These are phyloP conservation scores for Trachelus tabidus DNA, from an alignment of 2,888 invertebrate species.

Conservation along the genomic window DNA sequence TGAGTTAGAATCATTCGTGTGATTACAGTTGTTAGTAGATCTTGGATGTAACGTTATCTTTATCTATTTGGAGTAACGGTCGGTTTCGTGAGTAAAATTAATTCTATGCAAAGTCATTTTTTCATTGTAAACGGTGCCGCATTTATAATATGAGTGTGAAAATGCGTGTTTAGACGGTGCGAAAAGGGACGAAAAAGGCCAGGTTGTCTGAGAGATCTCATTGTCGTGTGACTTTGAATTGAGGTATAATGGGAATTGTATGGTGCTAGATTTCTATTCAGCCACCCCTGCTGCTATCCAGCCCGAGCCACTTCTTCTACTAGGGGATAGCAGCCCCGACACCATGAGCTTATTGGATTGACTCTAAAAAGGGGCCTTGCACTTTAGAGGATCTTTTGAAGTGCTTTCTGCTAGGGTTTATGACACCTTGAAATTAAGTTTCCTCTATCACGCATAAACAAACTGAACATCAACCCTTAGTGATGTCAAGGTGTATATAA, in stretches of 20 bases:
- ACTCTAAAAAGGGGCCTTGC: slow-evolving; percentile 36
- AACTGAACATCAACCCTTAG: neutral
- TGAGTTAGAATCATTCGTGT: neutral
- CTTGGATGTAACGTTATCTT: too few species aligned
- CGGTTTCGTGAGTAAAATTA: neutral
- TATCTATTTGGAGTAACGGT: neutral
- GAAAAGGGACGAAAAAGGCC: neutral
- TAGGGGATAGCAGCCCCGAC: slow-evolving; percentile 9
- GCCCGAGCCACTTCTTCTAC: slow-evolving; percentile 3
- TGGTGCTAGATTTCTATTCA: slow-evolving; percentile 61
- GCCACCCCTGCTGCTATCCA: slow-evolving; percentile 29
- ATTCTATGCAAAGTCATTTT: slow-evolving; percentile 34
- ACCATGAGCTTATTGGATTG: slow-evolving; percentile 47
- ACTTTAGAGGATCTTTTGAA: slow-evolving; percentile 37
- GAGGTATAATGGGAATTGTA: slow-evolving; percentile 60
- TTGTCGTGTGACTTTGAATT: slow-evolving; percentile 55
- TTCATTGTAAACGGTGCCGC: slow-evolving; percentile 29
- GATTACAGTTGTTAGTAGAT: neutral
- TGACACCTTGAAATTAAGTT: slow-evolving; percentile 8
- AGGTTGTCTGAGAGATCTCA: slow-evolving; percentile 44
- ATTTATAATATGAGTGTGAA: neutral
- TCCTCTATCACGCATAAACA: neutral
- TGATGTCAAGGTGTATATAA: neutral
- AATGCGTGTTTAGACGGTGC: neutral
- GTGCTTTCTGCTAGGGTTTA: slow-evolving; percentile 21